Percentiles rank a stretch among this genome's conserved stretches.
These are phyloP conservation scores for Caenorhabditis becei DNA, from an alignment of 2,888 invertebrate genomes.

Conservation along the genomic window DNA sequence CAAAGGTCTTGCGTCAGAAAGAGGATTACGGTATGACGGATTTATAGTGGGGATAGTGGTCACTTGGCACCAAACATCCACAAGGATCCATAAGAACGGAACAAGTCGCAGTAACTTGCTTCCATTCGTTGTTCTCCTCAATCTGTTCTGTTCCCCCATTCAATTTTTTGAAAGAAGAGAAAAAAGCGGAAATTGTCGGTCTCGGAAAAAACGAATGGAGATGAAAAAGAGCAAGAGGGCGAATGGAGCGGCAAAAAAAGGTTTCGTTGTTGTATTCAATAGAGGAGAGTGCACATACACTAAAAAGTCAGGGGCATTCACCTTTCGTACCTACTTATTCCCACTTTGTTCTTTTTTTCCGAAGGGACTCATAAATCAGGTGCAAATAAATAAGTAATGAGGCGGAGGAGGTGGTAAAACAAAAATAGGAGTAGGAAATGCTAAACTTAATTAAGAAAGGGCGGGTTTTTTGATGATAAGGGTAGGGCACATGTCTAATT, in stretches of 20 bases:
- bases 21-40: constrained; percentile 12
- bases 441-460: not conserved
- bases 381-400: not conserved
- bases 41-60: too few species aligned
- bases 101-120: not conserved
- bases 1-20: not conserved
- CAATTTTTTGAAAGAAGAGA: constrained; percentile 19
- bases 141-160: too few species aligned
- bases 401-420: not conserved
- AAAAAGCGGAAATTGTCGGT: constrained; percentile 20
- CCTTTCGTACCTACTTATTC: not conserved
- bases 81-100: too few species aligned
- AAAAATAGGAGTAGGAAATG: not conserved
- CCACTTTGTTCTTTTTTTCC: not conserved
- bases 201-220: constrained; percentile 26
- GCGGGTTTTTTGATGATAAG: constrained; percentile 1
- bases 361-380: not conserved
- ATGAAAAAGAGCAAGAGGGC: constrained; percentile 8
- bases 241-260: constrained; percentile 13
- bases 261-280: constrained; percentile 49
- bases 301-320: constrained; percentile 32
- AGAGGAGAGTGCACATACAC: constrained; percentile 43
- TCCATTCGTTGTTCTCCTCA: too few species aligned
- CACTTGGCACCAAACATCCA: not conserved
- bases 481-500: too few species aligned